These are phyloP conservation scores for Dinoponera quadriceps DNA, from an alignment of 1,140 invertebrate species.

Conservation along the genomic window DNA sequence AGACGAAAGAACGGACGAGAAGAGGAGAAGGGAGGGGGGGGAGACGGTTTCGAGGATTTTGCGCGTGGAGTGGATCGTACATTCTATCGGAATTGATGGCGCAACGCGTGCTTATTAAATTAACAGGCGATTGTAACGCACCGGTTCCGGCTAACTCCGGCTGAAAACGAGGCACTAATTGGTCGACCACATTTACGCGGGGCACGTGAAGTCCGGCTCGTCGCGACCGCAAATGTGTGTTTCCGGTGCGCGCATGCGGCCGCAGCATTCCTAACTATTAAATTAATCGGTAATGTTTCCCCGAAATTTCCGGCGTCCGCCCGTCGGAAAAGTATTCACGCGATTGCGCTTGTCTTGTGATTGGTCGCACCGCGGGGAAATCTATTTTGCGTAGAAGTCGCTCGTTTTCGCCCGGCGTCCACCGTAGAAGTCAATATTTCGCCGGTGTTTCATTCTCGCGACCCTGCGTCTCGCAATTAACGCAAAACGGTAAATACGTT, in stretches of 20 bases:
- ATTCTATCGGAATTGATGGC: constrained; percentile 12
- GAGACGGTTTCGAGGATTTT: background rate
- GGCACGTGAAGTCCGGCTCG: constrained; percentile 52
- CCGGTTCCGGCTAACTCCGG: constrained; percentile 37
- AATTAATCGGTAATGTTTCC: constrained; percentile 61
- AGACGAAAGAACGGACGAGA: too few species aligned
- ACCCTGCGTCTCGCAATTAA: background rate
- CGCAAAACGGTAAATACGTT: background rate
- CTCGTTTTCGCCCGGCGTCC: background rate
- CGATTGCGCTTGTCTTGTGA: background rate
- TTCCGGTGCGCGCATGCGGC: constrained; percentile 35
- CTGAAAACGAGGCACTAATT: constrained; percentile 69
- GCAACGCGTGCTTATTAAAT: constrained; percentile 31
- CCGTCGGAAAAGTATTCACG: constrained; percentile 29
- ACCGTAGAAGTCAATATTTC: background rate
- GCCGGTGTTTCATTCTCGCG: background rate
- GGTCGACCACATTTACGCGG: constrained; percentile 61
- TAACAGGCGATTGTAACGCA: constrained; percentile 59
- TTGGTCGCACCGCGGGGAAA: background rate
- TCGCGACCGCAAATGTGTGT: constrained; percentile 55
- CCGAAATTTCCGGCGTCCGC: background rate
- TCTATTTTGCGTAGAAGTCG: background rate
- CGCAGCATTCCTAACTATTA: constrained; percentile 54
- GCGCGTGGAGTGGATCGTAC: background rate
- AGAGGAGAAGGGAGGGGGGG: background rate